These are phyloP conservation scores for Metalampra italica DNA, from an alignment of 2,888 invertebrate genomes.

Conservation along the genomic window DNA sequence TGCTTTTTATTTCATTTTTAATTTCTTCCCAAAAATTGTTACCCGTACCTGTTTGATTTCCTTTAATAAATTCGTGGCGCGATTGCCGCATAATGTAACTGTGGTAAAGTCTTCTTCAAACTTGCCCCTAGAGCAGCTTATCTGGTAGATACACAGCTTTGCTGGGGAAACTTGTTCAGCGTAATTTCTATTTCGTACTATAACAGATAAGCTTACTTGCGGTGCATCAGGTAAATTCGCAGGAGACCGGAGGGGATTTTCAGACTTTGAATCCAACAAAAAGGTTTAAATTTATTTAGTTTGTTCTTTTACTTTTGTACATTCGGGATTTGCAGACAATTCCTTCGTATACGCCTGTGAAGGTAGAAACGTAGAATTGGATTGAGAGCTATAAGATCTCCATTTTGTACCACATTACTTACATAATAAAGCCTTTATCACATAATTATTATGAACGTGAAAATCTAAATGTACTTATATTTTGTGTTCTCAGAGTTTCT, in stretches of 20 bases:
- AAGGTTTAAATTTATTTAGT: no score
- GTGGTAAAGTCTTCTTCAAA: constrained; percentile 26
- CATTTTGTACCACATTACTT: no score
- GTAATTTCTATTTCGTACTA: constrained; percentile 33
- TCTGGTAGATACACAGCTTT: constrained; percentile 19
- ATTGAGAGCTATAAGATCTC: no score
- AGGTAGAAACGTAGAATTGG: no score
- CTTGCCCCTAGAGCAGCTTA: constrained; percentile 32
- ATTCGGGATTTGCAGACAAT: no score
- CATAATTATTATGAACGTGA: no score
- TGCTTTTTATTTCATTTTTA: background rate
- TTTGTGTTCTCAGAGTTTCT: no score
- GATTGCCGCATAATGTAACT: constrained; percentile 27
- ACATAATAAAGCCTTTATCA: no score
- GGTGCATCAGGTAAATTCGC: constrained; percentile 1
- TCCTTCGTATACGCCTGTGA: no score
- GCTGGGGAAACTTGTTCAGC: constrained; percentile 27
- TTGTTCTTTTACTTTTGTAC: background rate
- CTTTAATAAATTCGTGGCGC: constrained; percentile 23
- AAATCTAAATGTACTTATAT: no score
- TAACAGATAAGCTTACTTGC: constrained; percentile 26
- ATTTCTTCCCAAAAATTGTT: no score
- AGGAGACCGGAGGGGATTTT: background rate
- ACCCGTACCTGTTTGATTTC: constrained; percentile 26
- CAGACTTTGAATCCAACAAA: no score